Evolutionary conservation across 2,888 invertebrate species (phyloP), one percentile per base, ranked within the genome.

Genomic region (Mimumesa dahlbomi): DNA sequence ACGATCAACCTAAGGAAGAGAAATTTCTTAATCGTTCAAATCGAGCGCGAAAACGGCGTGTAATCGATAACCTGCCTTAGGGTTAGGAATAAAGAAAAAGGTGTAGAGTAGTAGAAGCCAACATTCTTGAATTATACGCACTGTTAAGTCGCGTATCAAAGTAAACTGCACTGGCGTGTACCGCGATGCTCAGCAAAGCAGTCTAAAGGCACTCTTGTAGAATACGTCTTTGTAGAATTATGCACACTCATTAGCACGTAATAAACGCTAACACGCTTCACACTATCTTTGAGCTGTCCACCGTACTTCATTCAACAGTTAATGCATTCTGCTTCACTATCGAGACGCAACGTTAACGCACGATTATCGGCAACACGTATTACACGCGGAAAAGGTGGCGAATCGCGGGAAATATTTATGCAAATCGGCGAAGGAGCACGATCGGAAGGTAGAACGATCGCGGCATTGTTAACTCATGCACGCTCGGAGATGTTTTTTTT

Each of bases 171-270:
- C 42, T 31, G 75, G 56, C 62, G 76, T 62, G 63, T 57, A 53
- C 29, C 19, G 21, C 40, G 57, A 40, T 54, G 62, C 66, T 29
- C 31, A 53, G 43, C 57, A 54, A 73, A 72, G 65, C 56, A 71
- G 59, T 67, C 21, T 62, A 62, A 56, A 62, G 50, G 63, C 63
- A 56, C 52, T 50, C 68, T 53, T 19, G 59, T 71, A 72, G 77
- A 76, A 76, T 63, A 45, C 38, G 64, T 68, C 75, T 75, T 75
- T 75, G 68, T 77, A 61, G 38, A 75, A 75, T 75, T 77, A 75
- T 75, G 77, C 64, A 75, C 68, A 73, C 75, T 73, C 77, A 64
- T 75, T 75, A 73, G 77, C 77, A 64, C 77, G 63, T 77, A 73
- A 74, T 74, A 75, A 70, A 75, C 70, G 75, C 57, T 65, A 59